phyloP scores from a whole-genome alignment of 92 coral and sea anemone genomes.

The Porites divaricata region DNA sequence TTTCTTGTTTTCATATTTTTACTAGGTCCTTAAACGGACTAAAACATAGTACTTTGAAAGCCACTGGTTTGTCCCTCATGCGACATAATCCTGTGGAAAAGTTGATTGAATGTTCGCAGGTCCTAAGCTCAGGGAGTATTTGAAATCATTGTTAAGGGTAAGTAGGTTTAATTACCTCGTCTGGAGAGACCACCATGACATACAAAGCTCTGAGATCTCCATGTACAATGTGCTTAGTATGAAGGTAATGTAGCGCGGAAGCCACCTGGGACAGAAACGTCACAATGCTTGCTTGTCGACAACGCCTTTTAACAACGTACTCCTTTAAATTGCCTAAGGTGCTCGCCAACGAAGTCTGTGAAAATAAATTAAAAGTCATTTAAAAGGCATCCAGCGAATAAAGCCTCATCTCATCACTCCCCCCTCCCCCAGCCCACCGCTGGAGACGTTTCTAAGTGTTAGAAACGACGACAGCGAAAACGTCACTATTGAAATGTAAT shows the following conservation, averaged over 20 bases:
- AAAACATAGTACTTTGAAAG: too few relatives aligned
- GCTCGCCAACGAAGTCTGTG: background rate
- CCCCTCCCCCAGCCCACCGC: too few relatives aligned
- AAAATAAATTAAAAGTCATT: background rate
- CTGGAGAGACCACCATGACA: slow-evolving; percentile 18
- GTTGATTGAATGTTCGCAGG: too few relatives aligned
- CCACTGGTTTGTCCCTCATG: too few relatives aligned
- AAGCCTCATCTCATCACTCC: too few relatives aligned
- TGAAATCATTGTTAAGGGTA: background rate
- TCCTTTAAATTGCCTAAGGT: slow-evolving; percentile 43
- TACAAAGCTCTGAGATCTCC: slow-evolving; percentile 50
- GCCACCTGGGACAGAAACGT: slow-evolving; percentile 55
- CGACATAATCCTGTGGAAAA: too few relatives aligned
- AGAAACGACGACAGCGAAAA: too few relatives aligned
- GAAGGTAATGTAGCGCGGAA: slow-evolving; percentile 49
- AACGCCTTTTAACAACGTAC: slow-evolving; percentile 36
- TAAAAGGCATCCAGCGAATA: background rate
- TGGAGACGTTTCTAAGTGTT: too few relatives aligned
- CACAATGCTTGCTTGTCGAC: slow-evolving; percentile 19
- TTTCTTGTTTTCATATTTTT: too few relatives aligned
- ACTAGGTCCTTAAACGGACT: too few relatives aligned
- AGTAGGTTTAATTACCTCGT: background rate
- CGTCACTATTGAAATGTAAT: too few relatives aligned
- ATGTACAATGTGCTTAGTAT: slow-evolving; percentile 54
- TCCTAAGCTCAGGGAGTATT: background rate